Conservation (phyloP, 2,888 invertebrate species). For the Cheilosia impressa region DNA sequence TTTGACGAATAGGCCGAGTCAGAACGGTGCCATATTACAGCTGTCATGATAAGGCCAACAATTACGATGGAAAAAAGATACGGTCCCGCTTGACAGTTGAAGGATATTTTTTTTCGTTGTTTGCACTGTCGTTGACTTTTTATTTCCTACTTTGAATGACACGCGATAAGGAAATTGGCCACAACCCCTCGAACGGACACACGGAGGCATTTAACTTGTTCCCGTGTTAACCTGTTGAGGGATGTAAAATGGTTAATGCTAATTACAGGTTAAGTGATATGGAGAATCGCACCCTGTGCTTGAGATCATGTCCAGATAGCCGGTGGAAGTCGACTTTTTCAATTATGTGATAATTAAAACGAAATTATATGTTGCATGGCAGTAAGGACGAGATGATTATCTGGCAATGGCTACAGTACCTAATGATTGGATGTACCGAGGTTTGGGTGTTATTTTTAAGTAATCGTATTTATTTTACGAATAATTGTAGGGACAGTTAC, state of each 20-base stretch:
- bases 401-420: slow-evolving; percentile 6
- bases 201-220: slow-evolving; percentile 35
- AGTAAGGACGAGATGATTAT: slow-evolving; percentile 36
- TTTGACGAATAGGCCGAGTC: slow-evolving; percentile 60
- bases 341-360: slow-evolving; percentile 67
- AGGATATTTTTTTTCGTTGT: slow-evolving; percentile 25
- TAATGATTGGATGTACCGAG: background rate
- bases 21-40: slow-evolving; percentile 50
- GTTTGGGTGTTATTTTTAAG: too few relatives aligned
- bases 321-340: slow-evolving; percentile 56
- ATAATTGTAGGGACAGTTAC: too few relatives aligned
- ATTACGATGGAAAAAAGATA: slow-evolving; percentile 56
- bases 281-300: slow-evolving; percentile 55
- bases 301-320: slow-evolving; percentile 62
- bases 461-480: too few relatives aligned
- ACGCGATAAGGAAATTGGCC: slow-evolving; percentile 74
- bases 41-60: slow-evolving; percentile 70
- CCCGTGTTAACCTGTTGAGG: slow-evolving; percentile 73
- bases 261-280: slow-evolving; percentile 71
- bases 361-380: slow-evolving; percentile 53
- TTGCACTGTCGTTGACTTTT: slow-evolving; percentile 61
- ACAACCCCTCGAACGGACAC: slow-evolving; percentile 66
- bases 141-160: slow-evolving; percentile 71
- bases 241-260: slow-evolving; percentile 63
- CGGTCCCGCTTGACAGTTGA: slow-evolving; percentile 53